These are phyloP conservation scores for Aphaenogaster ashmeadi DNA, from an alignment of 1,140 invertebrate genomes.

Conservation along the genomic window DNA sequence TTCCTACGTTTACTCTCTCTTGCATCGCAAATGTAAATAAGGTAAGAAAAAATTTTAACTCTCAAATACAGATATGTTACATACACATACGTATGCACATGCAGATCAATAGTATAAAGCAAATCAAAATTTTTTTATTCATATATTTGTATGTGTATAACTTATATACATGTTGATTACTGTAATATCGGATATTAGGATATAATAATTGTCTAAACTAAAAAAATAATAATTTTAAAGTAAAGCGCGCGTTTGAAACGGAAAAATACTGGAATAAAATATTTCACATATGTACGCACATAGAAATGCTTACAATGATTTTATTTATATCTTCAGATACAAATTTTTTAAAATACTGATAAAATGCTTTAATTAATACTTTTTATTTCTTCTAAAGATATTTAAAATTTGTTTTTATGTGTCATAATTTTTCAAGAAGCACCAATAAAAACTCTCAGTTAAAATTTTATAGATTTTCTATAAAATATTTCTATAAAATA, in stretches of 20 bases:
- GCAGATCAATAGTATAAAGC: not conserved
- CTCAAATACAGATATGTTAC: not conserved
- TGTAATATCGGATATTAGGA: not conserved
- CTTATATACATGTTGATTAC: not conserved
- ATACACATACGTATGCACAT: not conserved
- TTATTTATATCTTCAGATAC: not conserved
- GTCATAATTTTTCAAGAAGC: not conserved
- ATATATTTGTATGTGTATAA: not conserved
- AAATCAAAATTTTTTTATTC: not conserved
- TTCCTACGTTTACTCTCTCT: not conserved
- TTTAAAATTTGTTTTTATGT: not conserved
- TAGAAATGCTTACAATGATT: slow-evolving; percentile 4
- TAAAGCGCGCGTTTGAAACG: not conserved
- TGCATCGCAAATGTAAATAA: not conserved
- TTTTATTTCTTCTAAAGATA: not conserved
- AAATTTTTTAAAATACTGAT: not conserved
- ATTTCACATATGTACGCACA: too few species aligned
- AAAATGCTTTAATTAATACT: not conserved
- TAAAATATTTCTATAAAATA: too few species aligned
- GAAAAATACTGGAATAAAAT: not conserved
- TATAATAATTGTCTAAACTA: not conserved
- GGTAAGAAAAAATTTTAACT: slow-evolving; percentile 1
- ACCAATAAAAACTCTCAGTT: not conserved
- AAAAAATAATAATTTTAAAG: not conserved
- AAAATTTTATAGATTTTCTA: not conserved